A percentile compares a stretch with the other conserved stretches of the same genome.
phyloP scores from a whole-genome alignment of 2,888 invertebrate genomes.

The Drosophila atripex region DNA sequence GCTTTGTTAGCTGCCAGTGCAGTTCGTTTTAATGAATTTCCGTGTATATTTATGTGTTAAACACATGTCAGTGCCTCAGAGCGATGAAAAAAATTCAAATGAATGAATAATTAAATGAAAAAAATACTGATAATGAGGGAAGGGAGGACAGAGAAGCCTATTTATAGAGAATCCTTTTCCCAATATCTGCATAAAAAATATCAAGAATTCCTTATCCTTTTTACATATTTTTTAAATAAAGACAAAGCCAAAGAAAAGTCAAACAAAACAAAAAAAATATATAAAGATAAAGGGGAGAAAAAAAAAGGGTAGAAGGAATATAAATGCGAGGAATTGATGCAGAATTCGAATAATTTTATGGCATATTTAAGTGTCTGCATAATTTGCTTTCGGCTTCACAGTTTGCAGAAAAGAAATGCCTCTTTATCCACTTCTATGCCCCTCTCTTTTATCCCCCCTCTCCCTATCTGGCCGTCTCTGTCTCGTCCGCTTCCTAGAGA shows the following conservation, averaged over 20 bases:
- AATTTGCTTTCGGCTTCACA: conserved; percentile 53
- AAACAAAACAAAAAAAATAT: too few species aligned
- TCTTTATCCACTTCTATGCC: conserved; percentile 6
- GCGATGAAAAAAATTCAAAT: conserved; percentile 6
- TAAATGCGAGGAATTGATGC: conserved; percentile 52
- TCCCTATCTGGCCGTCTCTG: neutral
- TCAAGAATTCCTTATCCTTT: neutral
- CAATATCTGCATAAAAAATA: neutral
- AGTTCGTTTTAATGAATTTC: conserved; percentile 66
- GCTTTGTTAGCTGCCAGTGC: conserved; percentile 23
- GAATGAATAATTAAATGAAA: conserved; percentile 24
- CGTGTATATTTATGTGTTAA: conserved; percentile 56
- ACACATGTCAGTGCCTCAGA: conserved; percentile 59
- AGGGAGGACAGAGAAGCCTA: too few species aligned
- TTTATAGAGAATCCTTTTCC: too few species aligned
- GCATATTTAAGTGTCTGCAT: conserved; percentile 72
- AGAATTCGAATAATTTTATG: conserved; percentile 68
- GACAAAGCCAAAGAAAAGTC: conserved; percentile 17
- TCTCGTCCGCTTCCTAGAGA: conserved; percentile 8
- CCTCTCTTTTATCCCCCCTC: neutral
- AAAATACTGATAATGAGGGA: conserved; percentile 5
- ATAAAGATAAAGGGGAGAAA: neutral
- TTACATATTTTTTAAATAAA: conserved; percentile 11
- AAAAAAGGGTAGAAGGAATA: conserved; percentile 3
- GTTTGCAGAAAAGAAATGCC: conserved; percentile 37